Evolutionary conservation across 64 coral and sea anemone species (phyloP).

Genomic region (Montipora efflorescens): DNA sequence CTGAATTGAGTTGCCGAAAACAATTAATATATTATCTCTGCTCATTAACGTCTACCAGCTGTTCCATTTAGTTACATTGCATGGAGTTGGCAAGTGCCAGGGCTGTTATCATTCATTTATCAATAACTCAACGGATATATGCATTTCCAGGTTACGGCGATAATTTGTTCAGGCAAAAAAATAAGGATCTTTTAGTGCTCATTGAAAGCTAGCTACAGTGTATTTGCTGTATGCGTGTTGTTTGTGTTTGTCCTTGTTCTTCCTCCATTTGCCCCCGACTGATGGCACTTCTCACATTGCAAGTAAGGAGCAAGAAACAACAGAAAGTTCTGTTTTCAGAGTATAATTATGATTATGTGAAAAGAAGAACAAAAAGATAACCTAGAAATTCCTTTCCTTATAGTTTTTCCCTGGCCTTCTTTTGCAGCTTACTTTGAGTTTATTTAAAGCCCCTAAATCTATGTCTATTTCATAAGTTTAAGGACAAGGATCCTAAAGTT

Average conservation of each 20-base stretch:
- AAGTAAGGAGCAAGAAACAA: slow-evolving; percentile 8
- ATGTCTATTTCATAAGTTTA: neutral
- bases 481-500: no score
- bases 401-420: neutral
- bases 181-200: neutral
- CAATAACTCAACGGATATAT: neutral
- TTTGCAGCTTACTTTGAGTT: slow-evolving; percentile 1
- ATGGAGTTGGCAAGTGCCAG: neutral
- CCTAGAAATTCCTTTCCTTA: neutral
- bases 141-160: neutral
- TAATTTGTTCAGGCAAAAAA: neutral
- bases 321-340: neutral
- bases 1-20: slow-evolving; percentile 7
- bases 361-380: neutral
- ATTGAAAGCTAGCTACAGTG: neutral
- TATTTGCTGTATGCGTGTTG: neutral
- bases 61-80: slow-evolving; percentile 7
- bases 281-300: slow-evolving; percentile 2
- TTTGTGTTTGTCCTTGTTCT: neutral
- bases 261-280: neutral
- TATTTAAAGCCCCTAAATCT: neutral
- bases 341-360: neutral
- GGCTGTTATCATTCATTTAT: neutral
- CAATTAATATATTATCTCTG: slow-evolving; percentile 17
- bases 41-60: slow-evolving; percentile 10